phyloP scores from a whole-genome alignment of 2,113 vertebrate genomes.

The Pygoscelis antarcticus region DNA sequence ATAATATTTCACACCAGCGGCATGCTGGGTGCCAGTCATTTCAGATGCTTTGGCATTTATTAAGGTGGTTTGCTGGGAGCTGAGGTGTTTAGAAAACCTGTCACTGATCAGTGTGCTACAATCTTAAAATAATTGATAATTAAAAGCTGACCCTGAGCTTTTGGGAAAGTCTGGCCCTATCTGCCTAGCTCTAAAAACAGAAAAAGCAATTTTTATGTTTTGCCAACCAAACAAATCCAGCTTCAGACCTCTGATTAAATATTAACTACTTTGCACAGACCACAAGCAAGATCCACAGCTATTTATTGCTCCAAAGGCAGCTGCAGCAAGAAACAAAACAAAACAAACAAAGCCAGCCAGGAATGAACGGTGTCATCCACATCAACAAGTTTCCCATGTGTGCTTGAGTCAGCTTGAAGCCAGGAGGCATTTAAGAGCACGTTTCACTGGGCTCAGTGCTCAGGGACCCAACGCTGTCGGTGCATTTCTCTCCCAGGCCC shows the following conservation, averaged over 20 bases:
- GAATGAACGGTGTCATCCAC: constrained; percentile 2
- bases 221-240: background rate
- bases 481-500: background rate
- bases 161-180: background rate
- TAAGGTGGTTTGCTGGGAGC: background rate
- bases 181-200: background rate
- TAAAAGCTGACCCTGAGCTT: constrained; percentile 36
- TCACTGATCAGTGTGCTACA: background rate
- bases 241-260: constrained; percentile 66
- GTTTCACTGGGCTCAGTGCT: constrained; percentile 1
- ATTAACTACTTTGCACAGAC: constrained; percentile 55
- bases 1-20: background rate
- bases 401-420: constrained; percentile 32
- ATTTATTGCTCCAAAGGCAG: constrained; percentile 51
- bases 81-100: background rate
- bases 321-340: background rate
- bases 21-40: background rate
- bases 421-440: constrained; percentile 35
- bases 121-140: background rate
- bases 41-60: background rate
- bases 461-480: background rate
- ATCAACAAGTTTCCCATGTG: constrained; percentile 25
- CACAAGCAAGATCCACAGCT: constrained; percentile 40
- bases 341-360: constrained; percentile 38
- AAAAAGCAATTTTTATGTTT: constrained; percentile 11